These are phyloP conservation scores for Forbesichthys agassizii DNA, from an alignment of 2,113 vertebrate genomes.

Conservation along the genomic window DNA sequence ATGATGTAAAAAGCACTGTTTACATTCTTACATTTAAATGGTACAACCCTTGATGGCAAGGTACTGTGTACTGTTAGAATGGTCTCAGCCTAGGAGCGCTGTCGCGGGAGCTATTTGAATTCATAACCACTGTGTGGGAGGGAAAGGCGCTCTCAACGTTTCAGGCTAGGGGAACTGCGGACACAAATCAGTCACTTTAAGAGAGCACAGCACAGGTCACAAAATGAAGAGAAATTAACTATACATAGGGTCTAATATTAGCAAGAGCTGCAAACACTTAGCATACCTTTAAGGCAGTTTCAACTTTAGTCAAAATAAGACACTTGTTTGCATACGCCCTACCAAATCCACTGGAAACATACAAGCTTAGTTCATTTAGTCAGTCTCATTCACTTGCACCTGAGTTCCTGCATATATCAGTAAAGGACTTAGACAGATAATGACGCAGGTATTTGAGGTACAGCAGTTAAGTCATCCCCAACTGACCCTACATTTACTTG, in stretches of 20 bases:
- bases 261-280: not conserved
- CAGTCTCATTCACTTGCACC: slow-evolving; percentile 59
- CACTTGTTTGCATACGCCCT: slow-evolving; percentile 6
- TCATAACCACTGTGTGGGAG: too few species aligned
- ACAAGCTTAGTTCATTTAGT: slow-evolving; percentile 71
- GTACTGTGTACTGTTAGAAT: too few species aligned
- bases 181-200: too few species aligned
- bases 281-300: slow-evolving; percentile 21
- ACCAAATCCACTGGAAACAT: slow-evolving; percentile 50
- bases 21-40: too few species aligned
- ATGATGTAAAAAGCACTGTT: too few species aligned
- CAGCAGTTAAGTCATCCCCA: slow-evolving; percentile 34
- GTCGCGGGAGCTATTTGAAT: too few species aligned
- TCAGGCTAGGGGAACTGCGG: too few species aligned
- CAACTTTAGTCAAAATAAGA: slow-evolving; percentile 34
- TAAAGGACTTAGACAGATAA: slow-evolving; percentile 30
- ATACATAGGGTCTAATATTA: not conserved
- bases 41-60: too few species aligned
- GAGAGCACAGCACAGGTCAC: too few species aligned
- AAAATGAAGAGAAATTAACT: too few species aligned
- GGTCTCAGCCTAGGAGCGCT: too few species aligned
- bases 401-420: slow-evolving; percentile 66
- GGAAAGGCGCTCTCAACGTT: too few species aligned
- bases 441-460: slow-evolving; percentile 30
- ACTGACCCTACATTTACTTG: slow-evolving; percentile 19